A percentile compares a stretch with the other conserved stretches of the same genome.
Evolutionary conservation across 2,113 vertebrate genomes (phyloP).

Genomic region (Rhodinocichla rosea): DNA sequence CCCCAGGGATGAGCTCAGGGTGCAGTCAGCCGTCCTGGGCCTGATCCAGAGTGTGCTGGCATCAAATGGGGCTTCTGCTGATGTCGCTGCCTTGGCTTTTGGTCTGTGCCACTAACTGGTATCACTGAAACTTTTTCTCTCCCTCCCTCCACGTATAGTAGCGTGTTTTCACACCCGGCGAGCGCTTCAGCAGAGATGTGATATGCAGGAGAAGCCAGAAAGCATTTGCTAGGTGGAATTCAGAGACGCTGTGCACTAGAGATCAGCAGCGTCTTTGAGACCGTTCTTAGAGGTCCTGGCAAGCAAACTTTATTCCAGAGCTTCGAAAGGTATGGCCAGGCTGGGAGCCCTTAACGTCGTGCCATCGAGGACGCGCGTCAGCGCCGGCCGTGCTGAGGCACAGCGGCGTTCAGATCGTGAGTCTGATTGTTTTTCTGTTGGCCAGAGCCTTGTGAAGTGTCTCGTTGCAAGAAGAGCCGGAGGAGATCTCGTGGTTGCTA

Average conservation of each 20-base stretch:
- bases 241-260: background rate
- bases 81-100: background rate
- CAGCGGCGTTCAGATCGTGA: background rate
- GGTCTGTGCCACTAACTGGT: background rate
- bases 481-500: background rate
- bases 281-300: constrained; percentile 20
- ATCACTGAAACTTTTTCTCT: background rate
- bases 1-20: background rate
- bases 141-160: background rate
- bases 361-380: background rate
- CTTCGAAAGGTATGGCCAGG: background rate
- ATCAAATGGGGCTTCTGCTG: background rate
- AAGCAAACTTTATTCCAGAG: background rate
- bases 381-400: background rate
- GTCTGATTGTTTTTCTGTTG: background rate
- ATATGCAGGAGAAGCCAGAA: background rate
- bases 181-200: background rate
- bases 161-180: background rate
- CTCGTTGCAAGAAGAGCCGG: background rate
- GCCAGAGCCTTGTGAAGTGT: background rate
- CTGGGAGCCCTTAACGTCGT: background rate
- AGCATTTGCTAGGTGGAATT: background rate
- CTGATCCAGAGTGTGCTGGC: background rate
- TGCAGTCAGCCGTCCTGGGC: background rate
- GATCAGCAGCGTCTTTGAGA: background rate